A percentile compares a stretch with the other conserved stretches of the same genome.
Evolutionary conservation across 2,113 vertebrate genomes (phyloP).

Genomic region (Alligator mississippiensis): DNA sequence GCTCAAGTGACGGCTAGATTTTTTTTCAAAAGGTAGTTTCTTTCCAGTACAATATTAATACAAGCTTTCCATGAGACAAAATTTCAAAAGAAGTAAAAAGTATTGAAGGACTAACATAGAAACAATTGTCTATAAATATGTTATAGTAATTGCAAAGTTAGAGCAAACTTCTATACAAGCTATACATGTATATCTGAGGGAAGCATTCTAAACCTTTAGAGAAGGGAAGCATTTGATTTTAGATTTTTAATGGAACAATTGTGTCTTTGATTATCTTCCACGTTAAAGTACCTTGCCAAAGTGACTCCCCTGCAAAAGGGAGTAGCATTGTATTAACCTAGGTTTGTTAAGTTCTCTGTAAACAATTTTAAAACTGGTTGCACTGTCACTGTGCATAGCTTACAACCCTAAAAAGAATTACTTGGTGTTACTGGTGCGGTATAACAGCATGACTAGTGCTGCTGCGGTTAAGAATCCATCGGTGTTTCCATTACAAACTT

Average conservation of each 20-base stretch:
- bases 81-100: not conserved
- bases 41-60: not conserved
- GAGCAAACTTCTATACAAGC: not conserved
- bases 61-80: not conserved
- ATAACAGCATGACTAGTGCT: slow-evolving; percentile 4
- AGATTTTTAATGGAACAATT: not conserved
- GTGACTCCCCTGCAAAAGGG: not conserved
- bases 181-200: fast-evolving
- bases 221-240: fast-evolving
- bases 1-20: not conserved
- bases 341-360: not conserved
- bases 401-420: slow-evolving; percentile 50
- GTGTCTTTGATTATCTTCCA: not conserved
- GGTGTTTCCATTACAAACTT: slow-evolving; percentile 60
- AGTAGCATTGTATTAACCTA: not conserved
- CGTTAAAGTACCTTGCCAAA: not conserved
- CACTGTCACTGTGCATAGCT: slow-evolving; percentile 31
- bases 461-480: slow-evolving; percentile 36
- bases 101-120: not conserved
- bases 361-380: slow-evolving; percentile 43
- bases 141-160: not conserved
- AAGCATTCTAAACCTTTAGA: not conserved
- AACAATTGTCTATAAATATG: not conserved
- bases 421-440: not conserved
- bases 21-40: not conserved